Evolutionary conservation across 1,140 invertebrate species (phyloP).

Genomic region (Coptotermes formosanus): DNA sequence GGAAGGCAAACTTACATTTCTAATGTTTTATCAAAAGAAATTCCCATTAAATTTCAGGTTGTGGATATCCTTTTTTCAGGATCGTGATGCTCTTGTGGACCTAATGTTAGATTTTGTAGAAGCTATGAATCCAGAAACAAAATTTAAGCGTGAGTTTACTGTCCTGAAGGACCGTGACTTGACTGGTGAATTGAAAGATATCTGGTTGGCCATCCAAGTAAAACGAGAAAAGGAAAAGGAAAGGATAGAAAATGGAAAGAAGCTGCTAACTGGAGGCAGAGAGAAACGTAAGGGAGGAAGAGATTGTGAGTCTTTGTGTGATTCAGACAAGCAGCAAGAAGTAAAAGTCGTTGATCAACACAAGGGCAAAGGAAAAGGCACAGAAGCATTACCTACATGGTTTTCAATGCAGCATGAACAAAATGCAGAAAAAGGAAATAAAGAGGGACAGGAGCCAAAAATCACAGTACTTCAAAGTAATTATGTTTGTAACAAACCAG

Average conservation of each 20-base stretch:
- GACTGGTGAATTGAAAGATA: constrained; percentile 68
- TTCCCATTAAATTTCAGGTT: no score
- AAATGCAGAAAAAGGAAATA: neutral
- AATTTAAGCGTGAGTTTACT: constrained; percentile 52
- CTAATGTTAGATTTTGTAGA: constrained; percentile 69
- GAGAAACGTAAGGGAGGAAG: neutral
- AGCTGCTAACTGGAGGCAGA: neutral
- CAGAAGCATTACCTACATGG: neutral
- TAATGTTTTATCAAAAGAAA: no score
- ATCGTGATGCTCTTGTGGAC: constrained; percentile 61
- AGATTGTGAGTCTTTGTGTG: neutral
- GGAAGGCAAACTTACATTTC: no score
- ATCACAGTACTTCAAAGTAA: neutral
- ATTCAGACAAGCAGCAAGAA: neutral
- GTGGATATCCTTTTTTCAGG: constrained; percentile 47
- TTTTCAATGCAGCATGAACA: neutral
- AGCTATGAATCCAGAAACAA: constrained; percentile 61
- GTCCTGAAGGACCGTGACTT: constrained; percentile 67
- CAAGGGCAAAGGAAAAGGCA: neutral
- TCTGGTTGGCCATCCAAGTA: constrained; percentile 67
- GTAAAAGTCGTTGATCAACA: neutral
- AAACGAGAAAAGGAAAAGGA: constrained; percentile 59
- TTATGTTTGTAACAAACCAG: neutral
- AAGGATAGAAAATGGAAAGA: constrained; percentile 22
- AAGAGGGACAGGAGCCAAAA: neutral